Evolutionary conservation across 2,888 invertebrate genomes (phyloP).

Genomic region (Gasteruption jaculator): DNA sequence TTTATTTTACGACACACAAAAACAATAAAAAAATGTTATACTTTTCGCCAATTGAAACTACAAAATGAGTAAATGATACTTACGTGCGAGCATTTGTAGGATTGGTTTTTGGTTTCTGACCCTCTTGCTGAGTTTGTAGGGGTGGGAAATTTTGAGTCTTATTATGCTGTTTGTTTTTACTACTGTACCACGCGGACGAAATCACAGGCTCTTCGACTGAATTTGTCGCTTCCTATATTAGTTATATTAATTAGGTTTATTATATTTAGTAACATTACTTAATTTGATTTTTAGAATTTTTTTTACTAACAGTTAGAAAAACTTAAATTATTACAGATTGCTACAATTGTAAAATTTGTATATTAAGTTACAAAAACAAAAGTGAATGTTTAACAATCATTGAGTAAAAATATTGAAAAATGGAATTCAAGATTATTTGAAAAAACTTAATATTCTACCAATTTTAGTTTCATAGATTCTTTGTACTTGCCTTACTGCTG

Average conservation of each 20-base stretch:
- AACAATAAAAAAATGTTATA: not conserved
- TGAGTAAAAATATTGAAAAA: constrained; percentile 1
- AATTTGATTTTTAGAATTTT: not conserved
- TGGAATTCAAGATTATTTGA: not conserved
- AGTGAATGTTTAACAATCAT: too few species aligned
- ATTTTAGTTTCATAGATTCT: constrained; percentile 23
- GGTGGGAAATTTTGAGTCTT: constrained; percentile 46
- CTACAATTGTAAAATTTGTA: not conserved
- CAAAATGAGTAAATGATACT: constrained; percentile 23
- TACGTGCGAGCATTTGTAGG: constrained; percentile 31
- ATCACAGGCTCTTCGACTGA: constrained; percentile 46
- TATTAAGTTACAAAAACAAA: too few species aligned
- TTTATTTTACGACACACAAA: too few species aligned
- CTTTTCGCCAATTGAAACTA: constrained; percentile 1
- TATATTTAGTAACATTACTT: constrained; percentile 1
- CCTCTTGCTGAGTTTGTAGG: constrained; percentile 39
- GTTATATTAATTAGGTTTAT: constrained; percentile 10
- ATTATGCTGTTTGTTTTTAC: constrained; percentile 41
- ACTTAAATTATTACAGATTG: not conserved
- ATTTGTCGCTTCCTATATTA: constrained; percentile 30
- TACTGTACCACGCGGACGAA: constrained; percentile 49
- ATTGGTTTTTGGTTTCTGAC: constrained; percentile 34
- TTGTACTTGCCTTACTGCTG: constrained; percentile 32
- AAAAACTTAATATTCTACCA: constrained; percentile 7
- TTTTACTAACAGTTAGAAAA: not conserved